These are phyloP conservation scores for Axis porcinus DNA, from an alignment of 2,113 vertebrate species.

Conservation along the genomic window DNA sequence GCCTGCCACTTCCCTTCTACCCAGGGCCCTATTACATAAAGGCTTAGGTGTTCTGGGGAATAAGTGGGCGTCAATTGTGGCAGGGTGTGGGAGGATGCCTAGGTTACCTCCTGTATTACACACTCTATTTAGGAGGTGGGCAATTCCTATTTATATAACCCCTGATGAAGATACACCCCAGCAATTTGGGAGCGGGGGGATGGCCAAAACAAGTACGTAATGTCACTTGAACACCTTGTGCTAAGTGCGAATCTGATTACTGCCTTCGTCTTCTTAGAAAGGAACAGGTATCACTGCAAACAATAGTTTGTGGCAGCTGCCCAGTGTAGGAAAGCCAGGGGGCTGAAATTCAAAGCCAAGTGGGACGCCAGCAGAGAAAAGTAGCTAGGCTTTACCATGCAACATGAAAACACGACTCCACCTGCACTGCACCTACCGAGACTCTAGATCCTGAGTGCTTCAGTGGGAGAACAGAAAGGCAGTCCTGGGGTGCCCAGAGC, in stretches of 20 bases:
- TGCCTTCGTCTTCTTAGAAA: slow-evolving; percentile 51
- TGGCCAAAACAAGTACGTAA: slow-evolving; percentile 63
- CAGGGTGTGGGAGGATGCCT: slow-evolving; percentile 73
- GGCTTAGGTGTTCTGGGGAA: slow-evolving; percentile 62
- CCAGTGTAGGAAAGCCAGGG: slow-evolving; percentile 18
- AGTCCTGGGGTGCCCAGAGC: background rate
- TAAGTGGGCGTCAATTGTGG: slow-evolving; percentile 66
- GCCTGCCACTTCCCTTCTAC: slow-evolving; percentile 45
- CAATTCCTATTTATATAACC: slow-evolving; percentile 69
- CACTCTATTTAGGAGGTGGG: slow-evolving; percentile 64
- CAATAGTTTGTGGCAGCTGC: slow-evolving; percentile 49
- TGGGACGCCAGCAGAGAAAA: background rate
- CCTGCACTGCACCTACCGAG: background rate
- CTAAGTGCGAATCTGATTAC: slow-evolving; percentile 50
- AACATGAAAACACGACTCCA: background rate
- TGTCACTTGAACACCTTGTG: slow-evolving; percentile 67
- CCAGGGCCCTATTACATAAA: slow-evolving; percentile 67
- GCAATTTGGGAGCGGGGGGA: slow-evolving; percentile 34
- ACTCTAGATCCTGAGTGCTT: background rate
- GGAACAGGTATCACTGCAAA: slow-evolving; percentile 54
- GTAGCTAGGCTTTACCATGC: background rate
- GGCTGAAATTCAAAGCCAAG: slow-evolving; percentile 23
- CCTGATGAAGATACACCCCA: slow-evolving; percentile 63
- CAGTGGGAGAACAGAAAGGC: background rate
- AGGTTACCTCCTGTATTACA: slow-evolving; percentile 71